A percentile compares a stretch with the other conserved stretches of the same genome.
These are phyloP conservation scores for Gortyna flavago DNA, from an alignment of 2,888 invertebrate species.

Conservation along the genomic window DNA sequence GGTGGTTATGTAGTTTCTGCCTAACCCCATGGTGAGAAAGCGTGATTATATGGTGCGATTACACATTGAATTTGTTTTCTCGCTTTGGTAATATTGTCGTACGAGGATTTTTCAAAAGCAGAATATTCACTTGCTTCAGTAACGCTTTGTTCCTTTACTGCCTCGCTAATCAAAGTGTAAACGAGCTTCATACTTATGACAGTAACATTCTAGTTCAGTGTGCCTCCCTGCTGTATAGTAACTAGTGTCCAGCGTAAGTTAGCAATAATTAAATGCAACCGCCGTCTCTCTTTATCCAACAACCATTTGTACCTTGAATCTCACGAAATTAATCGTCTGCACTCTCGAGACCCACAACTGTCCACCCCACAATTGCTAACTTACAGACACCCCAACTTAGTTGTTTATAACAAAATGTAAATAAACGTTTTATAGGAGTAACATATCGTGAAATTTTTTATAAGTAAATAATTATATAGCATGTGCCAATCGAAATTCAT, in stretches of 20 bases:
- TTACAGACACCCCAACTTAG: conserved; percentile 56
- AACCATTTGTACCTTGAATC: conserved; percentile 37
- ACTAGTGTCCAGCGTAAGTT: conserved; percentile 59
- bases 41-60: neutral
- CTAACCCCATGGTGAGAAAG: neutral
- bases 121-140: neutral
- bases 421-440: conserved; percentile 65
- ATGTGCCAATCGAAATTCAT: conserved; percentile 70
- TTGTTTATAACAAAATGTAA: conserved; percentile 64
- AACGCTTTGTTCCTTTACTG: neutral
- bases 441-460: conserved; percentile 68
- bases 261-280: conserved; percentile 47
- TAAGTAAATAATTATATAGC: conserved; percentile 64
- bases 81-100: neutral
- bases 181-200: neutral
- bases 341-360: conserved; percentile 2
- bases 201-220: conserved; percentile 30
- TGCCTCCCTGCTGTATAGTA: conserved; percentile 42
- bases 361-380: conserved; percentile 58
- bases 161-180: conserved; percentile 1
- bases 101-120: neutral
- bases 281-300: conserved; percentile 12
- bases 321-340: conserved; percentile 25
- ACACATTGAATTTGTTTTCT: conserved; percentile 12
- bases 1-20: neutral